Evolutionary conservation across 2,888 invertebrate species (phyloP).

Genomic region (Eupsilia transversa): DNA sequence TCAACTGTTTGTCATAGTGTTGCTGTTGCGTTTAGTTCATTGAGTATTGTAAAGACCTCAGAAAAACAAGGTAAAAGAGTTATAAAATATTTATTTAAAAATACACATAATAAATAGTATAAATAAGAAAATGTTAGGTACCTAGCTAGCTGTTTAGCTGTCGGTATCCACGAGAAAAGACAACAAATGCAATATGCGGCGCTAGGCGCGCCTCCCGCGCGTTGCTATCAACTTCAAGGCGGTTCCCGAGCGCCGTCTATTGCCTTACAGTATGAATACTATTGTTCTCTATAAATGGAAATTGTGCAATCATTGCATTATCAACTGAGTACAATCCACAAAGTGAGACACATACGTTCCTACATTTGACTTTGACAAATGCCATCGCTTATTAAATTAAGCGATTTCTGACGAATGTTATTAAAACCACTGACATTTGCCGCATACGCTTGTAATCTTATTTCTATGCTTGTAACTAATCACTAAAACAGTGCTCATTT

Average conservation of each 20-base stretch:
- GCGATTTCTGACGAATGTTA: not conserved
- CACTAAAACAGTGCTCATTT: not conserved
- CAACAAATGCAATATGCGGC: not conserved
- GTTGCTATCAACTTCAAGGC: not conserved
- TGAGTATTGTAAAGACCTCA: not conserved
- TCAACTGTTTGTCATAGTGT: too few species aligned
- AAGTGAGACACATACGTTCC: not conserved
- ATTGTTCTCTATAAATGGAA: not conserved
- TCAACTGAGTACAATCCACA: not conserved
- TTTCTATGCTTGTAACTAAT: not conserved
- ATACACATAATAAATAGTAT: not conserved
- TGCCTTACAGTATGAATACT: not conserved
- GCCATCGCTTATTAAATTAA: not conserved
- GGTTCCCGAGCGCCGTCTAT: not conserved
- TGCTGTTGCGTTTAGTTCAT: too few species aligned
- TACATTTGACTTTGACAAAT: not conserved
- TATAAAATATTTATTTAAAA: not conserved
- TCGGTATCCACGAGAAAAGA: not conserved
- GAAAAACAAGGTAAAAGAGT: not conserved
- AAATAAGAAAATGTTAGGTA: not conserved
- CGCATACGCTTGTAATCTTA: too few species aligned
- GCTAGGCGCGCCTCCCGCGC: not conserved
- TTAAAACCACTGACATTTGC: not conserved
- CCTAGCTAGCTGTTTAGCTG: not conserved
- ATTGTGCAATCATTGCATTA: slow-evolving; percentile 1